These are phyloP conservation scores for Scatophagus argus DNA, from an alignment of 2,113 vertebrate genomes.

Conservation along the genomic window DNA sequence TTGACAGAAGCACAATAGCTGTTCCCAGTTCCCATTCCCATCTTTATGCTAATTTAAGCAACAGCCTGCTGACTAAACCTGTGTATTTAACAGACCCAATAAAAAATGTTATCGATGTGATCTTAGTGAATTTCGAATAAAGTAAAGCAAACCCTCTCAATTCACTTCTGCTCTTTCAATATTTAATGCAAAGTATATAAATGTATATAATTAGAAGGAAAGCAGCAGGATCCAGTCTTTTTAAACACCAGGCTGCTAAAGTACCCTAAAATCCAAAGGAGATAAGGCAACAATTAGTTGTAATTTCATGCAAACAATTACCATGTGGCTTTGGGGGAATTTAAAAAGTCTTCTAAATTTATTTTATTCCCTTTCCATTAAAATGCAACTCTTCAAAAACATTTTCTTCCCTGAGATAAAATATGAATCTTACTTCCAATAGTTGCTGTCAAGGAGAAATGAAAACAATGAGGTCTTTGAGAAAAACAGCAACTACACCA, in stretches of 20 bases:
- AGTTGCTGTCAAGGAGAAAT: neutral
- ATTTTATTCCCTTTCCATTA: neutral
- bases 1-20: neutral
- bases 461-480: neutral
- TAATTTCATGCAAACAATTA: neutral
- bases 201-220: neutral
- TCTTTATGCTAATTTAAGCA: neutral
- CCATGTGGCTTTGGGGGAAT: neutral
- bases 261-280: neutral
- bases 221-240: neutral
- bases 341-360: neutral
- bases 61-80: neutral
- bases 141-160: neutral
- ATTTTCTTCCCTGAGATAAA: neutral
- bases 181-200: neutral
- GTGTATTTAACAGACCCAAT: neutral
- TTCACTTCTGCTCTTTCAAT: neutral
- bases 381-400: neutral
- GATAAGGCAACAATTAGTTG: neutral
- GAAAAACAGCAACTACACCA: constrained; percentile 14
- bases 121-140: neutral
- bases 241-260: neutral
- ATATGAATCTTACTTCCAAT: neutral
- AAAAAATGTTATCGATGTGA: neutral
- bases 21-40: too few relatives aligned